These are phyloP conservation scores for Eulemur rubriventer DNA, from an alignment of 2,797 vertebrate species.

Conservation along the genomic window DNA sequence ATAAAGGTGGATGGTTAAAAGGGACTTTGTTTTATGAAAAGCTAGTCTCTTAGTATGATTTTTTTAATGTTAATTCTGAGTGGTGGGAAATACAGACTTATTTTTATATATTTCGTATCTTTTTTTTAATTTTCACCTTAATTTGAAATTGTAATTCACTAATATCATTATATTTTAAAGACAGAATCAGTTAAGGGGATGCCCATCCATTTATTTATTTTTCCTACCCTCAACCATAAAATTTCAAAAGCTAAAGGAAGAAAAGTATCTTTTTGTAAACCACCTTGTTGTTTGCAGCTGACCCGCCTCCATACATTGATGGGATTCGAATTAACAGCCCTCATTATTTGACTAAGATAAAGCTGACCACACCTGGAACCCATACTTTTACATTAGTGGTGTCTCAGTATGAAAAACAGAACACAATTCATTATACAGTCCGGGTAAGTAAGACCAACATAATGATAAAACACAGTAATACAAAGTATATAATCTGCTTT, in stretches of 20 bases:
- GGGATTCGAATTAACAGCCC: constrained; percentile 99
- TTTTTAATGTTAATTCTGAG: background rate
- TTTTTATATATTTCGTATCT: constrained; percentile 33
- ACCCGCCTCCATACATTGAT: constrained; percentile 96
- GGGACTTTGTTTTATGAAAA: constrained; percentile 35
- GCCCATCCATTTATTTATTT: background rate
- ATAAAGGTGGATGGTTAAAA: background rate
- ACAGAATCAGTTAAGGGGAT: background rate
- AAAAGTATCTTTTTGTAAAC: constrained; percentile 46
- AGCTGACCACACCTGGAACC: constrained; percentile 91
- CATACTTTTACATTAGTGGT: constrained; percentile 97
- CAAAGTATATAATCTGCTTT: background rate
- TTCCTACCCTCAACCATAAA: background rate
- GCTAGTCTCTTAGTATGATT: background rate
- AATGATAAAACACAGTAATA: background rate
- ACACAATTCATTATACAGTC: constrained; percentile 98
- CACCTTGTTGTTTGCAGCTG: constrained; percentile 86
- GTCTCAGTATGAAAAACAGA: constrained; percentile 99
- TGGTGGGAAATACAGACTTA: background rate
- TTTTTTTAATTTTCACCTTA: background rate
- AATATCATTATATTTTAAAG: background rate
- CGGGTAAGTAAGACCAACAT: constrained; percentile 87
- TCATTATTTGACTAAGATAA: constrained; percentile 98
- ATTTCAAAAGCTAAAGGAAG: background rate
- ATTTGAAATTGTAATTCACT: background rate